phyloP scores from a whole-genome alignment of 2,888 invertebrate genomes.

The Glyphotaelius pellucidus region DNA sequence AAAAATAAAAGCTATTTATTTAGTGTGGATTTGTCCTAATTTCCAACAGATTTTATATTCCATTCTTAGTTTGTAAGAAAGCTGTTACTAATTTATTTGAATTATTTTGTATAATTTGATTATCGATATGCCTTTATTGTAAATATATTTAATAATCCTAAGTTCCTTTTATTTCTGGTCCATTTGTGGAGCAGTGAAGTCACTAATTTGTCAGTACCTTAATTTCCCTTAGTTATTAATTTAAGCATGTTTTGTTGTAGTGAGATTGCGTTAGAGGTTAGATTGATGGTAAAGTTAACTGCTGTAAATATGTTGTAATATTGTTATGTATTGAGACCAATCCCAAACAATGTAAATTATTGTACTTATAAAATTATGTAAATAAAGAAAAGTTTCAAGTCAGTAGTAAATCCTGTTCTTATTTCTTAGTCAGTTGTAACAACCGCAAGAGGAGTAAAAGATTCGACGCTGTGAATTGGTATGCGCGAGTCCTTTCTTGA shows the following conservation, averaged over 20 bases:
- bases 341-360: slow-evolving; percentile 57
- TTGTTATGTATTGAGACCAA: slow-evolving; percentile 55
- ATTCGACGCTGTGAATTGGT: background rate
- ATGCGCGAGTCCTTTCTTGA: too few species aligned
- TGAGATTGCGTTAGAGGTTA: slow-evolving; percentile 14
- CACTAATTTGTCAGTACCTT: slow-evolving; percentile 53
- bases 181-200: slow-evolving; percentile 43
- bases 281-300: slow-evolving; percentile 9
- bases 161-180: slow-evolving; percentile 57
- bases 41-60: slow-evolving; percentile 39
- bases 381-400: slow-evolving; percentile 53
- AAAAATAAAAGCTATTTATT: background rate
- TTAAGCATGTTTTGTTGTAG: slow-evolving; percentile 10
- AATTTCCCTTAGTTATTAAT: slow-evolving; percentile 13
- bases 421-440: background rate
- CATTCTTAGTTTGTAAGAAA: slow-evolving; percentile 44
- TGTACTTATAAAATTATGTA: slow-evolving; percentile 45
- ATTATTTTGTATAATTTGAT: slow-evolving; percentile 45
- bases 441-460: background rate
- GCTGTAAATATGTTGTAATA: slow-evolving; percentile 46
- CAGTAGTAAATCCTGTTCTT: slow-evolving; percentile 50
- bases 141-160: slow-evolving; percentile 49
- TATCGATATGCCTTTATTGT: slow-evolving; percentile 35
- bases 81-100: slow-evolving; percentile 51
- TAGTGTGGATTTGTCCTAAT: background rate